phyloP scores from a whole-genome alignment of 2,113 vertebrate species.

The Serilophus lunatus region DNA sequence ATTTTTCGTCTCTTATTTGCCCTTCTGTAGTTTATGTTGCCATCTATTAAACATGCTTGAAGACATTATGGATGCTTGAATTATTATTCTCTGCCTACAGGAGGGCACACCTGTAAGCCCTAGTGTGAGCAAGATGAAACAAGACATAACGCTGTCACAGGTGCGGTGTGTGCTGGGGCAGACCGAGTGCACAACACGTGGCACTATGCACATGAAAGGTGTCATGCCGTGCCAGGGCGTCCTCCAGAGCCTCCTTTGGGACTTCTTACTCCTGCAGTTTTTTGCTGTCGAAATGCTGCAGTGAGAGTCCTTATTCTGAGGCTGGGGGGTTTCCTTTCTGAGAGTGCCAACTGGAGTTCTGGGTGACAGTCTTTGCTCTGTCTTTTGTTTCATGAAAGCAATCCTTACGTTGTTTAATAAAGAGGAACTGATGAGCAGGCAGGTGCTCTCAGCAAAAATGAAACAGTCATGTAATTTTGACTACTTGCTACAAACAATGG shows the following conservation, averaged over 20 bases:
- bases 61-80: neutral
- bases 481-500: neutral
- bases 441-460: neutral
- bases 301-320: neutral
- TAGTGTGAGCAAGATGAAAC: neutral
- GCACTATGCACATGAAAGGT: neutral
- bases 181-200: fast-evolving
- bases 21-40: neutral
- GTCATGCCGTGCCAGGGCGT: fast-evolving
- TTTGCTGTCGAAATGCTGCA: neutral
- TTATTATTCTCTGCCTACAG: neutral
- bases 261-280: neutral
- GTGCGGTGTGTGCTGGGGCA: neutral
- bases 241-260: neutral
- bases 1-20: neutral
- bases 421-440: neutral
- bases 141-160: neutral
- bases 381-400: neutral
- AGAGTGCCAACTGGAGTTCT: neutral
- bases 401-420: neutral
- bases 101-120: neutral
- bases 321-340: neutral
- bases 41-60: neutral
- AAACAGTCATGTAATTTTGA: neutral
- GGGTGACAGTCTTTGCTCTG: neutral